These are phyloP conservation scores for Merops nubicus DNA, from an alignment of 2,113 vertebrate genomes.

Conservation along the genomic window DNA sequence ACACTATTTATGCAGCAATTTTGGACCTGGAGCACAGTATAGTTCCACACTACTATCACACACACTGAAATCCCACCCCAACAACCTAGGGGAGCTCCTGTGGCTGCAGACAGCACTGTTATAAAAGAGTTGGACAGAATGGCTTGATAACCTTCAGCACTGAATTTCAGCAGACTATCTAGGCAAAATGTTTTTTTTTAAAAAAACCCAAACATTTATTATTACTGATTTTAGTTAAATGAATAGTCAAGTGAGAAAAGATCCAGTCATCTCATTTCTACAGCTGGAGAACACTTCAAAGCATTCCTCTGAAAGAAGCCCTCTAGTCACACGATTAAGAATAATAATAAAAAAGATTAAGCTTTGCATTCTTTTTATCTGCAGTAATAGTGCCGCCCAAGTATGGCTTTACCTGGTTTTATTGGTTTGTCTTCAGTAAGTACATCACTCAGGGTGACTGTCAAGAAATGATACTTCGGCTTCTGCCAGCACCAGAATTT, in stretches of 20 bases:
- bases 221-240: neutral
- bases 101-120: neutral
- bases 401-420: slow-evolving; percentile 81
- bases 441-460: slow-evolving; percentile 85
- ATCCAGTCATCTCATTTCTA: neutral
- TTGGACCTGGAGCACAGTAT: neutral
- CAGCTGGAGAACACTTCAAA: neutral
- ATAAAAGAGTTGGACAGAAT: neutral
- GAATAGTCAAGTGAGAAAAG: neutral
- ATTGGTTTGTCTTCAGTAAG: slow-evolving; percentile 78
- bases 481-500: slow-evolving; percentile 90
- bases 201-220: neutral
- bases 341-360: neutral
- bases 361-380: neutral
- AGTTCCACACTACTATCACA: neutral
- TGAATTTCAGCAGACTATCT: neutral
- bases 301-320: neutral
- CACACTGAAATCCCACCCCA: neutral
- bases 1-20: neutral
- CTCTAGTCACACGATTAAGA: neutral
- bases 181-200: neutral
- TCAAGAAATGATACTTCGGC: slow-evolving; percentile 85
- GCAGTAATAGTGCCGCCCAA: neutral
- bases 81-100: neutral
- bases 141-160: neutral